phyloP scores from a whole-genome alignment of 2,888 invertebrate species.

The Chironomus riparius region DNA sequence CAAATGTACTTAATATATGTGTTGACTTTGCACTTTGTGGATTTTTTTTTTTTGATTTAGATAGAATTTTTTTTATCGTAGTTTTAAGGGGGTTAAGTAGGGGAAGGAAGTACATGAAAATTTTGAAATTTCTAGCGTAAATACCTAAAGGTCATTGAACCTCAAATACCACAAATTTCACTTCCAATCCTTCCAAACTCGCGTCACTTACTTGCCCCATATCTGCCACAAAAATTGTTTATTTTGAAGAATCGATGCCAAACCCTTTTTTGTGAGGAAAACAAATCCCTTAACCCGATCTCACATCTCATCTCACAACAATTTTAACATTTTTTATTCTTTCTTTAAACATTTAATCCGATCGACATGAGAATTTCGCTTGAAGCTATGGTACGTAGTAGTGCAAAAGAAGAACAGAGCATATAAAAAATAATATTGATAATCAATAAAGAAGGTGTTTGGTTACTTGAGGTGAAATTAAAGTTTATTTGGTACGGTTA shows the following conservation, averaged over 20 bases:
- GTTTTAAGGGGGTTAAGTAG: no score
- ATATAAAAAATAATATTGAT: background rate
- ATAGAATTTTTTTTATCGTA: no score
- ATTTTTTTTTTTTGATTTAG: no score
- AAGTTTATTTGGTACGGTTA: background rate
- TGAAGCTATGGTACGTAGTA: background rate
- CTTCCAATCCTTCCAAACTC: background rate
- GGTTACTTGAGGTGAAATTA: slow-evolving; percentile 18
- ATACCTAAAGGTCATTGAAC: no score
- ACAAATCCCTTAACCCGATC: background rate
- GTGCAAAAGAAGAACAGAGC: background rate
- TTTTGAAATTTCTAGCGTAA: no score
- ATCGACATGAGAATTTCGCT: background rate
- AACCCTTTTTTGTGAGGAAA: background rate
- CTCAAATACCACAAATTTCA: background rate
- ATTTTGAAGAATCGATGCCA: background rate
- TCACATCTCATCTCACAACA: background rate
- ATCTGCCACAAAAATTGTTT: background rate
- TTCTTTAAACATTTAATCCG: background rate
- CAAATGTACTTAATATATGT: background rate
- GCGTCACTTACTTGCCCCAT: background rate
- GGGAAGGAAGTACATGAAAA: no score
- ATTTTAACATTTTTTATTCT: background rate
- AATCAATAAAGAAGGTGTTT: slow-evolving; percentile 7
- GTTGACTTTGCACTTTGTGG: background rate